Conservation (phyloP, 2,888 invertebrate genomes). For the Meloe dianella region DNA sequence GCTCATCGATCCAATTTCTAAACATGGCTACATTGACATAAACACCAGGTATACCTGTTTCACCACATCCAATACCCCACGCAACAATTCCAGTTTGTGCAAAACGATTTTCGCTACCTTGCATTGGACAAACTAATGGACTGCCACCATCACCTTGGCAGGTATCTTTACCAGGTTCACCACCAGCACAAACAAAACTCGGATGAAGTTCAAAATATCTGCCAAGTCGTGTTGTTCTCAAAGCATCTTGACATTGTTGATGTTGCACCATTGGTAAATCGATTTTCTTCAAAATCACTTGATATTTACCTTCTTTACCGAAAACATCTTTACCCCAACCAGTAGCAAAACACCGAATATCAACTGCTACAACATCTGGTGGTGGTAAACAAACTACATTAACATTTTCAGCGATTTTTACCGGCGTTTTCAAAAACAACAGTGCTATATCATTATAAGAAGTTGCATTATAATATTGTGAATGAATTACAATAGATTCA, state of each 20-base stretch:
- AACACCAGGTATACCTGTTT: conserved; percentile 73
- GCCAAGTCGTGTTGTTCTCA: conserved; percentile 72
- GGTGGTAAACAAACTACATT: conserved; percentile 74
- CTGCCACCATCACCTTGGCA: conserved; percentile 72
- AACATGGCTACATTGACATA: conserved; percentile 75
- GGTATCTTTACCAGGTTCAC: conserved; percentile 75
- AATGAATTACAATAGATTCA: conserved; percentile 60
- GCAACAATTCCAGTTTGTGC: conserved; percentile 82
- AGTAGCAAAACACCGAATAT: conserved; percentile 71
- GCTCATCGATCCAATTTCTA: conserved; percentile 75
- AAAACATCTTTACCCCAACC: conserved; percentile 83
- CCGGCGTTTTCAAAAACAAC: conserved; percentile 65
- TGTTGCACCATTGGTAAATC: conserved; percentile 71
- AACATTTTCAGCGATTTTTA: conserved; percentile 70
- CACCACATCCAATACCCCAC: conserved; percentile 88
- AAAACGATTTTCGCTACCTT: conserved; percentile 67
- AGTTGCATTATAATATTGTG: conserved; percentile 65
- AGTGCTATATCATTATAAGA: conserved; percentile 75
- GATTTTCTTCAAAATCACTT: conserved; percentile 77
- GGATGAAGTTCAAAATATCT: conserved; percentile 68
- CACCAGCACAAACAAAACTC: conserved; percentile 82
- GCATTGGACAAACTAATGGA: conserved; percentile 73
- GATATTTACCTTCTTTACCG: conserved; percentile 70
- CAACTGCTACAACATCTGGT: too few species aligned
- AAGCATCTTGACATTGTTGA: conserved; percentile 65